Conservation (phyloP, 2,113 vertebrate genomes). For the Rattus rattus region DNA sequence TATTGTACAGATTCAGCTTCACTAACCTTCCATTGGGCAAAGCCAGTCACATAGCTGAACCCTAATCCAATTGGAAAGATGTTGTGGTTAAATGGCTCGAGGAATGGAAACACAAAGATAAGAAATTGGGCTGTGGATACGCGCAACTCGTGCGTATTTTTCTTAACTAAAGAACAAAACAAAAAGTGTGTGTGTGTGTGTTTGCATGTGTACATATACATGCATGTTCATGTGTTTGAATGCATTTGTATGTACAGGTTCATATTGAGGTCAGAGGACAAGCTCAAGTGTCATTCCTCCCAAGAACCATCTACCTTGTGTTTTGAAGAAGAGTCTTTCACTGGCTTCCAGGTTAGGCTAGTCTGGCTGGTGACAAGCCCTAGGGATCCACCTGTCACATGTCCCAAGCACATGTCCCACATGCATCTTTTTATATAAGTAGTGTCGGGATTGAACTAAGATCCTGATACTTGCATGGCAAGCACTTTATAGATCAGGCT, state of each 20-base stretch:
- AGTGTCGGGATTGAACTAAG: not conserved
- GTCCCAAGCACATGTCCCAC: not conserved
- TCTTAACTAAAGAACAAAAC: not conserved
- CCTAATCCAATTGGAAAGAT: too few relatives aligned
- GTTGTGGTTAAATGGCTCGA: rapidly evolving
- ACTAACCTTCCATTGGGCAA: not conserved
- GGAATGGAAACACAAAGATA: not conserved
- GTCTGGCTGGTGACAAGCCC: not conserved
- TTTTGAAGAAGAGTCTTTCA: too few relatives aligned
- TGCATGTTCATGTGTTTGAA: not conserved
- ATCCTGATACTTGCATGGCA: not conserved
- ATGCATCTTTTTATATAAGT: not conserved
- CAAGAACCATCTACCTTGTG: not conserved
- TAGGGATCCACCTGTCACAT: too few relatives aligned
- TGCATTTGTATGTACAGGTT: not conserved
- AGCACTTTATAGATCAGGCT: not conserved
- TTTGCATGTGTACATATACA: not conserved
- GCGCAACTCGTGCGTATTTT: not conserved
- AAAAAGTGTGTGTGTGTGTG: not conserved
- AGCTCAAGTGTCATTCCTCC: not conserved
- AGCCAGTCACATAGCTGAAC: not conserved
- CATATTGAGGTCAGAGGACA: not conserved
- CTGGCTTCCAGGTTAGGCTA: too few relatives aligned
- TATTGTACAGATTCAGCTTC: not conserved
- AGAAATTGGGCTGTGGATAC: not conserved